phyloP scores from a whole-genome alignment of 2,113 vertebrate species.

The Engraulis encrasicolus region DNA sequence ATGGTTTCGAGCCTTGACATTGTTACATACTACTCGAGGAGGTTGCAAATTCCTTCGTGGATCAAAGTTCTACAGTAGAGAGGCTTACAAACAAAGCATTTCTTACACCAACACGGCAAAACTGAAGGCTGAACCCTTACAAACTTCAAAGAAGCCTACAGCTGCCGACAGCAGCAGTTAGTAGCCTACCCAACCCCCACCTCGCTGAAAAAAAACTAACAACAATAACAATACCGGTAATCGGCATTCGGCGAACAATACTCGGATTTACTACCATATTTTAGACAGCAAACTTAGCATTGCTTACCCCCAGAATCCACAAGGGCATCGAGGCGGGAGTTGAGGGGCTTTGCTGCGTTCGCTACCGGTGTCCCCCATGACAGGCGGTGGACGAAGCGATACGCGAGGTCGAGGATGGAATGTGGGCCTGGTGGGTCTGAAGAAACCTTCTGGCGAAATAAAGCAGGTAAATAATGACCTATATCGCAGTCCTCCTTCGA shows the following conservation, averaged over 20 bases:
- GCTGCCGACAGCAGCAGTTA: background rate
- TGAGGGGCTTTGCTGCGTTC: slow-evolving; percentile 22
- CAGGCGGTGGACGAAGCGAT: background rate
- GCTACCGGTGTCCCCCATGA: slow-evolving; percentile 34
- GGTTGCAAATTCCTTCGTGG: background rate
- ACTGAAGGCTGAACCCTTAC: background rate
- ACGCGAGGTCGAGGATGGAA: slow-evolving; percentile 15
- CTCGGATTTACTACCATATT: too few relatives aligned
- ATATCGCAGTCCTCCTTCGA: background rate
- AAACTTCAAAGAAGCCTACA: slow-evolving; percentile 12
- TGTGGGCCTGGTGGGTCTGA: background rate
- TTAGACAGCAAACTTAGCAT: background rate
- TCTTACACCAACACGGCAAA: background rate
- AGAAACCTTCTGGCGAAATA: background rate
- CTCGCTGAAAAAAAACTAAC: background rate
- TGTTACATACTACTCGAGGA: background rate
- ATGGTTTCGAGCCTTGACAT: background rate
- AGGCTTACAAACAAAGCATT: background rate
- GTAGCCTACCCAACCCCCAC: slow-evolving; percentile 8
- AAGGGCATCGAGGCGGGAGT: slow-evolving; percentile 13
- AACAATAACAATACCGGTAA: background rate
- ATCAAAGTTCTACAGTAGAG: background rate
- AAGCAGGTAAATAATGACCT: background rate
- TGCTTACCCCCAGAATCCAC: slow-evolving; percentile 40
- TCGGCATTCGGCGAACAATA: background rate